These are phyloP conservation scores for Eilema depressum DNA, from an alignment of 2,888 invertebrate genomes.

Conservation along the genomic window DNA sequence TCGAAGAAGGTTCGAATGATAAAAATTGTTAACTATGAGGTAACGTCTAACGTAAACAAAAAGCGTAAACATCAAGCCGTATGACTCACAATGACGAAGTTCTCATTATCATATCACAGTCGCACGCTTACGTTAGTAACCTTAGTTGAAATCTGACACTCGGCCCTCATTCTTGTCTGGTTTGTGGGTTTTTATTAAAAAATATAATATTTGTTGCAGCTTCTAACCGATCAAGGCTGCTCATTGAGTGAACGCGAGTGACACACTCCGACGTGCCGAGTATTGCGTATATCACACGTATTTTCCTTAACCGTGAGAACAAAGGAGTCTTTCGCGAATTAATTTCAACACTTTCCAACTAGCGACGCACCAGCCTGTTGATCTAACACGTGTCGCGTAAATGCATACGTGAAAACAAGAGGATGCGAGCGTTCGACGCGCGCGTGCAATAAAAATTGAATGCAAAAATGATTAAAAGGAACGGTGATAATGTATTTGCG, in stretches of 20 bases:
- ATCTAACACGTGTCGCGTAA: slow-evolving; percentile 75
- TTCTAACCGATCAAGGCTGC: slow-evolving; percentile 66
- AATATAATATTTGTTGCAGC: slow-evolving; percentile 56
- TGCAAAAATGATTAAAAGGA: slow-evolving; percentile 87
- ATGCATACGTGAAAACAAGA: slow-evolving; percentile 77
- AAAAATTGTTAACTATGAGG: slow-evolving; percentile 60
- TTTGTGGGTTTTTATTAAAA: slow-evolving; percentile 55
- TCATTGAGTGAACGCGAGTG: slow-evolving; percentile 70
- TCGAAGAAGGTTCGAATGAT: slow-evolving; percentile 66
- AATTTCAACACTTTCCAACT: slow-evolving; percentile 66
- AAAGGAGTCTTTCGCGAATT: slow-evolving; percentile 75
- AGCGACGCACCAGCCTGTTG: slow-evolving; percentile 80
- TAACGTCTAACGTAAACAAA: slow-evolving; percentile 77
- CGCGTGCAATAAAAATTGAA: slow-evolving; percentile 80
- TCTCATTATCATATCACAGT: slow-evolving; percentile 84
- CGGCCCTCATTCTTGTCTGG: slow-evolving; percentile 70
- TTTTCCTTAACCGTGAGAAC: slow-evolving; percentile 80
- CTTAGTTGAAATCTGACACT: slow-evolving; percentile 80
- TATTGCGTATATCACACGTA: slow-evolving; percentile 66
- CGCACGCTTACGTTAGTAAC: slow-evolving; percentile 64
- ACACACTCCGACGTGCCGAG: slow-evolving; percentile 62
- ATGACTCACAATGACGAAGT: slow-evolving; percentile 85
- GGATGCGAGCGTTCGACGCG: slow-evolving; percentile 77
- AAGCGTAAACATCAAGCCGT: slow-evolving; percentile 80
- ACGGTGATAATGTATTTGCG: slow-evolving; percentile 86